These are phyloP conservation scores for Ascidia mentula DNA, from an alignment of 23 tunicate species.

Conservation along the genomic window DNA sequence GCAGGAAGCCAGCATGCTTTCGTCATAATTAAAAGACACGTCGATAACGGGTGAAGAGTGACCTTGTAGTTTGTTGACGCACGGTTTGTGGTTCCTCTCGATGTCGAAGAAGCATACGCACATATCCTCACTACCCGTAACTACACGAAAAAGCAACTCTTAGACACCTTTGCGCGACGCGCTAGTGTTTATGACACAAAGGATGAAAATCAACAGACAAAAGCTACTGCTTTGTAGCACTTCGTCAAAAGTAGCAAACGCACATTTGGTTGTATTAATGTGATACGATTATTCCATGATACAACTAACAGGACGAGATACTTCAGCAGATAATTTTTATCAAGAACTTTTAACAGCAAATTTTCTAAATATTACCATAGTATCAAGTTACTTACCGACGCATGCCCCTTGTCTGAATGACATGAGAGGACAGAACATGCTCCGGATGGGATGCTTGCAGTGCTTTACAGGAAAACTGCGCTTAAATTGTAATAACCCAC, in stretches of 20 bases:
- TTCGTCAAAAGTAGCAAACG: too few species aligned
- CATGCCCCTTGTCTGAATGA: constrained; percentile 93
- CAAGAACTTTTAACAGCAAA: neutral
- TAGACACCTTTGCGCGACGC: too few species aligned
- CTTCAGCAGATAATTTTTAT: neutral
- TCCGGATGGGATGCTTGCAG: constrained; percentile 37
- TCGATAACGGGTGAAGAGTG: constrained; percentile 84
- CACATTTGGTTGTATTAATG: too few species aligned
- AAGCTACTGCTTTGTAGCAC: too few species aligned
- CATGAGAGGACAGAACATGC: constrained; percentile 92
- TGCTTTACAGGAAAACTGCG: constrained; percentile 66
- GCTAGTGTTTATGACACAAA: too few species aligned
- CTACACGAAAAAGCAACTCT: too few species aligned
- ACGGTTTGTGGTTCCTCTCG: constrained; percentile 43
- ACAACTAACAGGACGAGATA: neutral
- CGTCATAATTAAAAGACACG: constrained; percentile 85
- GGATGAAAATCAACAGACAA: too few species aligned
- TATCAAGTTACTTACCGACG: constrained; percentile 76
- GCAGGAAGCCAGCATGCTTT: constrained; percentile 88
- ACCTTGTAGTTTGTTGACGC: constrained; percentile 82
- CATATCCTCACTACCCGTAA: constrained; percentile 93
- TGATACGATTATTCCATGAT: too few species aligned
- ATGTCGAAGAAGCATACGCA: constrained; percentile 83
- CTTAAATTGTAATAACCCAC: constrained; percentile 65
- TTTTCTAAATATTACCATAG: too few species aligned